These are phyloP conservation scores for Anoplius nigerrimus DNA, from an alignment of 2,888 invertebrate genomes.

Conservation along the genomic window DNA sequence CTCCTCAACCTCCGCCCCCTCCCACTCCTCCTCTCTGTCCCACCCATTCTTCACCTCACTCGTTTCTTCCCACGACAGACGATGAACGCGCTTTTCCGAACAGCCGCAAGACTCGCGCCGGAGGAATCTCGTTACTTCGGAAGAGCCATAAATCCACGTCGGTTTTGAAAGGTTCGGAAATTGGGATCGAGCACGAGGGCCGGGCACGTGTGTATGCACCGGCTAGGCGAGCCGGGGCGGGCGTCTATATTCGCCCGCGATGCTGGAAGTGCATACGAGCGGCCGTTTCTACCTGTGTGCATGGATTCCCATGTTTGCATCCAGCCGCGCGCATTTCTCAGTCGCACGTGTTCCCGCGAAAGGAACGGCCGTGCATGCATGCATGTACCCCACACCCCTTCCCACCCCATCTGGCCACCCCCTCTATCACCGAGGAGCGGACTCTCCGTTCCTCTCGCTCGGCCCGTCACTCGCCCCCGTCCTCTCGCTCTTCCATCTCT, in stretches of 20 bases:
- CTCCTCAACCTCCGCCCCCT: too few species aligned
- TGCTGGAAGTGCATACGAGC: too few species aligned
- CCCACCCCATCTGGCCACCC: slow-evolving; percentile 31
- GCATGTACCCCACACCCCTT: slow-evolving; percentile 24
- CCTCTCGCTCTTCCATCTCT: background rate
- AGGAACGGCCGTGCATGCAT: background rate
- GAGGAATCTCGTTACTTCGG: slow-evolving; percentile 55
- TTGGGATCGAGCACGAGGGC: slow-evolving; percentile 35
- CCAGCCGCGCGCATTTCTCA: background rate
- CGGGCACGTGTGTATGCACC: background rate
- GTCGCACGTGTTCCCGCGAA: background rate
- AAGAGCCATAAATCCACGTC: slow-evolving; percentile 57
- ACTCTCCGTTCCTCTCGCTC: too few species aligned
- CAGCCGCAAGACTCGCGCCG: slow-evolving; percentile 1
- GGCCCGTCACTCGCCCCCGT: slow-evolving; percentile 3
- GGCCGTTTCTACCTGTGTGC: too few species aligned
- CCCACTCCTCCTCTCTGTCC: too few species aligned
- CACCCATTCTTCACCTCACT: background rate
- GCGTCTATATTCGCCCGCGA: background rate
- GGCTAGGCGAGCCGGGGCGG: background rate
- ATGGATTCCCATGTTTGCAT: too few species aligned
- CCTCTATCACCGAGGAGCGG: too few species aligned
- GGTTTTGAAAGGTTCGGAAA: slow-evolving; percentile 59
- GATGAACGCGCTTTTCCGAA: slow-evolving; percentile 20
- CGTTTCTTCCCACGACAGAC: slow-evolving; percentile 2